A percentile compares a stretch with the other conserved stretches of the same genome.
Conservation (phyloP, 2,888 invertebrate species). For the Halictus ligatus region DNA sequence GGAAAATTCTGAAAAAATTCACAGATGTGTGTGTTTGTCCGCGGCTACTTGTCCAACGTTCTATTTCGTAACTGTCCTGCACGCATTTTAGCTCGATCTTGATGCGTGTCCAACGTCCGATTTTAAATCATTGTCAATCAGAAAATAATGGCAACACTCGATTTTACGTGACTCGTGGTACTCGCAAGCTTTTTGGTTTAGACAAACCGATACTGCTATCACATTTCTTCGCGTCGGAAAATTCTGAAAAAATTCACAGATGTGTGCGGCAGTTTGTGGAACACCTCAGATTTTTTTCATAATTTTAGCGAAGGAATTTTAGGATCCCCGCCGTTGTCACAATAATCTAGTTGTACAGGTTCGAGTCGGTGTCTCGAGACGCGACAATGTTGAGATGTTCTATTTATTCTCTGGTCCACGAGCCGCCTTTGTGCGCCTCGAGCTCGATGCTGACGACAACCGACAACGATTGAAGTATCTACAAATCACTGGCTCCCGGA, state of each 20-base stretch:
- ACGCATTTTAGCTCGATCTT: too few species aligned
- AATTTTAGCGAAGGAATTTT: background rate
- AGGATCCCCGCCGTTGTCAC: background rate
- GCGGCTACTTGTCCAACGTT: too few species aligned
- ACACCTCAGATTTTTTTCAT: background rate
- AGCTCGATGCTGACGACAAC: constrained; percentile 30
- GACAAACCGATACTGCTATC: too few species aligned
- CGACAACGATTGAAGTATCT: constrained; percentile 46
- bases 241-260: background rate
- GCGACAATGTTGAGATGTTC: constrained; percentile 13
- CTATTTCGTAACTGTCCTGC: too few species aligned
- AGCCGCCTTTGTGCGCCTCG: constrained; percentile 46
- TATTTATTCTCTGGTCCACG: constrained; percentile 27
- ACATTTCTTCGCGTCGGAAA: too few species aligned
- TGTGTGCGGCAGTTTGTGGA: background rate
- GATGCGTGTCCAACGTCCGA: too few species aligned
- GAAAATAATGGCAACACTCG: too few species aligned
- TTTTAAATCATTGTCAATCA: too few species aligned
- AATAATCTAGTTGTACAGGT: background rate
- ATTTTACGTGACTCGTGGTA: too few species aligned
- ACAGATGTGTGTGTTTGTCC: too few species aligned
- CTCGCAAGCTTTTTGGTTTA: too few species aligned
- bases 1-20: background rate
- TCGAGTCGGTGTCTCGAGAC: background rate
- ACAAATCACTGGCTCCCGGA: constrained; percentile 54